Conservation (phyloP, 2,113 vertebrate species). For the Xiphophorus couchianus region DNA sequence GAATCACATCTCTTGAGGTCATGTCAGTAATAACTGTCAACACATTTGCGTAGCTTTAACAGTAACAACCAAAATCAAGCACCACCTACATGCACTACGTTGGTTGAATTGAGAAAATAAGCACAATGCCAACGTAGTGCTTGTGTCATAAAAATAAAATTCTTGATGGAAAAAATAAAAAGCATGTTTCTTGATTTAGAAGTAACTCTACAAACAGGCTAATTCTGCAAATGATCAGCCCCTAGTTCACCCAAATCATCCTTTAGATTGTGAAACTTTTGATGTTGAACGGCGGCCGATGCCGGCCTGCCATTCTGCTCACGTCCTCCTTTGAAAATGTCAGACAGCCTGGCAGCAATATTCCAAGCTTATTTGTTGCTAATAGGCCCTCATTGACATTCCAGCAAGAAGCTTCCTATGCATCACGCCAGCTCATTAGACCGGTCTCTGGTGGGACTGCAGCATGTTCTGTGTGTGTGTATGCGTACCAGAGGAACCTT, state of each 20-base stretch:
- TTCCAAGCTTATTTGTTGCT: conserved; percentile 65
- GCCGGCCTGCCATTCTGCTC: conserved; percentile 61
- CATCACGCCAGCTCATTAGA: conserved; percentile 71
- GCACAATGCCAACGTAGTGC: background rate
- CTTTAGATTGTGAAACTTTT: conserved; percentile 44
- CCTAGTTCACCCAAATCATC: conserved; percentile 13
- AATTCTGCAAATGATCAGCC: background rate
- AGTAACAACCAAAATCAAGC: too few relatives aligned
- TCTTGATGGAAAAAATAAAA: conserved; percentile 4
- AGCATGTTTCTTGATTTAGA: conserved; percentile 13
- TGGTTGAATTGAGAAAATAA: background rate
- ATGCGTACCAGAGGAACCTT: conserved; percentile 14
- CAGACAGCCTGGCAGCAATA: conserved; percentile 72
- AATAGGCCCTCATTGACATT: conserved; percentile 77
- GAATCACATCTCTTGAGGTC: background rate
- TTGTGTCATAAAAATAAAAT: background rate
- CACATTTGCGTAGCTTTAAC: too few relatives aligned
- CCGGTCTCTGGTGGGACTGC: conserved; percentile 24
- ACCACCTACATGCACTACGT: too few relatives aligned
- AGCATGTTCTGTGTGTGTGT: conserved; percentile 29
- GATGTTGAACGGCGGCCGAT: conserved; percentile 50
- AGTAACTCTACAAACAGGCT: background rate
- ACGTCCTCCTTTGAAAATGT: conserved; percentile 76
- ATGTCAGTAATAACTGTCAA: too few relatives aligned
- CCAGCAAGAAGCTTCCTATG: conserved; percentile 59